Evolutionary conservation across 2,888 invertebrate genomes (phyloP).

Genomic region (Drosophila bunnanda): DNA sequence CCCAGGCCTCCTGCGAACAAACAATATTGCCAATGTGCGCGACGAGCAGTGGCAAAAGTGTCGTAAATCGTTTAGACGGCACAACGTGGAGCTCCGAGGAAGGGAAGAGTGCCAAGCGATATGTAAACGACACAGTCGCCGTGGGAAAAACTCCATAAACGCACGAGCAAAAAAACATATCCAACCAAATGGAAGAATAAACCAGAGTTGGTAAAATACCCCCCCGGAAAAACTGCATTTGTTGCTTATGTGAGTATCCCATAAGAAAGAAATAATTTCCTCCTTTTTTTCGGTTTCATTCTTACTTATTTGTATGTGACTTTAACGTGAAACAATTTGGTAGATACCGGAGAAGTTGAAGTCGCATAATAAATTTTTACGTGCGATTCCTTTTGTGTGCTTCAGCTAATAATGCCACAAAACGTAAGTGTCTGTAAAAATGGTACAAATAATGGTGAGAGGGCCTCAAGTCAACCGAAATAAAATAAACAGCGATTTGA

Average conservation of each 20-base stretch:
- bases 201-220: constrained; percentile 1
- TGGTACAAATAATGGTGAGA: constrained; percentile 4
- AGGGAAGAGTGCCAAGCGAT: constrained; percentile 55
- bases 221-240: constrained; percentile 39
- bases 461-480: constrained; percentile 7
- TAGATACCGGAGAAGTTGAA: constrained; percentile 14
- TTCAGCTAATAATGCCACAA: constrained; percentile 26
- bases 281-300: constrained; percentile 18
- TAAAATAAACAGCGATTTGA: constrained; percentile 57
- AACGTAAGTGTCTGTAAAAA: constrained; percentile 37
- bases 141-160: constrained; percentile 67
- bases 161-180: constrained; percentile 1
- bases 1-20: constrained; percentile 30
- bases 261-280: constrained; percentile 48
- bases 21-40: constrained; percentile 76
- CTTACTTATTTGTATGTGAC: constrained; percentile 65
- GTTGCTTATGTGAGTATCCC: constrained; percentile 45
- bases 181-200: constrained; percentile 6
- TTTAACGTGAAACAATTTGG: constrained; percentile 71
- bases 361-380: constrained; percentile 66
- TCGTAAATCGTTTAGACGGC: constrained; percentile 81
- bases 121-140: constrained; percentile 72
- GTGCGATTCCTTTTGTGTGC: constrained; percentile 49
- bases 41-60: constrained; percentile 77
- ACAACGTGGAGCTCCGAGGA: constrained; percentile 62